Conservation (phyloP, 2,888 invertebrate genomes). For the Tiliacea citrago region DNA sequence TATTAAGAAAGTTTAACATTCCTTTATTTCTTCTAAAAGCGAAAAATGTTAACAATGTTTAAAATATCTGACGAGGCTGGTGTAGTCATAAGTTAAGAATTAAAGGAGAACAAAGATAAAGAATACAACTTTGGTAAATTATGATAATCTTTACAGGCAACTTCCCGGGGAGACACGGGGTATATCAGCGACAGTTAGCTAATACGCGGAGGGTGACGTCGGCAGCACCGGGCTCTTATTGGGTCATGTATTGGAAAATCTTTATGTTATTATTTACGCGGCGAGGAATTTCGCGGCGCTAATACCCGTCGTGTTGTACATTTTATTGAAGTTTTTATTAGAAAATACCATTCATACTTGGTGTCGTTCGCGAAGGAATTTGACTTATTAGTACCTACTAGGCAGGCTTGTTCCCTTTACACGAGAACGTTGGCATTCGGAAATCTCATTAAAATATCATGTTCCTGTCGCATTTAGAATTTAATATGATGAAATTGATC, state of each 20-base stretch:
- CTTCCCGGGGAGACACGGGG: slow-evolving; percentile 45
- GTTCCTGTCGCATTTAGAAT: slow-evolving; percentile 61
- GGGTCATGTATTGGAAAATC: slow-evolving; percentile 85
- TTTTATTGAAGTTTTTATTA: slow-evolving; percentile 86
- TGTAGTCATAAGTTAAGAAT: slow-evolving; percentile 59
- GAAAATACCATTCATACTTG: slow-evolving; percentile 81
- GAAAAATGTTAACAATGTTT: slow-evolving; percentile 62
- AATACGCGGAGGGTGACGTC: slow-evolving; percentile 52
- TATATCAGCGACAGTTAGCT: slow-evolving; percentile 62
- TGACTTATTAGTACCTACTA: slow-evolving; percentile 70
- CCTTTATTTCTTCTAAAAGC: slow-evolving; percentile 54
- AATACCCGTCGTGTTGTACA: slow-evolving; percentile 84
- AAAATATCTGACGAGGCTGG: slow-evolving; percentile 54
- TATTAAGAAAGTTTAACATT: slow-evolving; percentile 69
- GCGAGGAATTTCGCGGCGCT: slow-evolving; percentile 81
- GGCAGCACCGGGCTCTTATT: slow-evolving; percentile 71
- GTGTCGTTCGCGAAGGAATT: slow-evolving; percentile 73
- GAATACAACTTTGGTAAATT: slow-evolving; percentile 55
- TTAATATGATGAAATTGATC: slow-evolving; percentile 58
- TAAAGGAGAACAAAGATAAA: slow-evolving; percentile 49
- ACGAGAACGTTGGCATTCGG: slow-evolving; percentile 58
- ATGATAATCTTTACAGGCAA: slow-evolving; percentile 62
- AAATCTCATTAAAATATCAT: slow-evolving; percentile 75
- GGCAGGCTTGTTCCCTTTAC: slow-evolving; percentile 59
- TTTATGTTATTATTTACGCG: slow-evolving; percentile 87